These are phyloP conservation scores for Agrochola lychnidis DNA, from an alignment of 2,888 invertebrate species.

Conservation along the genomic window DNA sequence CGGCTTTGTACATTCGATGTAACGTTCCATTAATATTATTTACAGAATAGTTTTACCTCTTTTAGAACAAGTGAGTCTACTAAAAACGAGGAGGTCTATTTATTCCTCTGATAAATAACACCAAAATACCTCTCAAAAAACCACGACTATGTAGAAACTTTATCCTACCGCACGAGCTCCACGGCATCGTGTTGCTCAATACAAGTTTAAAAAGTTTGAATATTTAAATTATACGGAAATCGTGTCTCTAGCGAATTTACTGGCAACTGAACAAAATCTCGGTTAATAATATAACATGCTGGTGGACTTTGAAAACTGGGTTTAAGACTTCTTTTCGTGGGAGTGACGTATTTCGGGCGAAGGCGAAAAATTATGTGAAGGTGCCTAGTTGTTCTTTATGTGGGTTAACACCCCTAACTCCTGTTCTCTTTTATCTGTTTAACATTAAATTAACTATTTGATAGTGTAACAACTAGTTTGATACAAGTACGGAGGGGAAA, in stretches of 20 bases:
- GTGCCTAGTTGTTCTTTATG: not conserved
- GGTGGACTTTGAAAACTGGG: conserved; percentile 34
- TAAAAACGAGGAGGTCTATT: not conserved
- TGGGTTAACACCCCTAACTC: not conserved
- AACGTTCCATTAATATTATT: not conserved
- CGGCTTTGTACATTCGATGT: not conserved
- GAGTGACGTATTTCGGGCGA: conserved; percentile 30
- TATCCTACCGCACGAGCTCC: conserved; percentile 1
- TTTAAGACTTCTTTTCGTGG: conserved; percentile 36
- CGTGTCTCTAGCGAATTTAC: conserved; percentile 48
- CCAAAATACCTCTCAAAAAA: conserved; percentile 11
- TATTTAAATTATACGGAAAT: conserved; percentile 59
- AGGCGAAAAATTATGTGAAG: not conserved
- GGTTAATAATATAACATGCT: conserved; percentile 53
- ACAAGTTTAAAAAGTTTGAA: conserved; percentile 64
- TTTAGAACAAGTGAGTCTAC: not conserved
- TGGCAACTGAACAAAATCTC: conserved; percentile 37
- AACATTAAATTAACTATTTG: not conserved
- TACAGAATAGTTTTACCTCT: too few relatives aligned
- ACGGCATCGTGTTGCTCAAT: conserved; percentile 38
- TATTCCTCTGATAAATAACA: conserved; percentile 1
- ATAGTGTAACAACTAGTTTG: not conserved
- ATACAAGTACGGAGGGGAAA: too few relatives aligned
- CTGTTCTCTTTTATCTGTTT: not conserved
- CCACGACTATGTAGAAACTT: conserved; percentile 21